A percentile compares a stretch with the other conserved stretches of the same genome.
These are phyloP conservation scores for Amazona vittata DNA, from an alignment of 2,113 vertebrate species.

Conservation along the genomic window DNA sequence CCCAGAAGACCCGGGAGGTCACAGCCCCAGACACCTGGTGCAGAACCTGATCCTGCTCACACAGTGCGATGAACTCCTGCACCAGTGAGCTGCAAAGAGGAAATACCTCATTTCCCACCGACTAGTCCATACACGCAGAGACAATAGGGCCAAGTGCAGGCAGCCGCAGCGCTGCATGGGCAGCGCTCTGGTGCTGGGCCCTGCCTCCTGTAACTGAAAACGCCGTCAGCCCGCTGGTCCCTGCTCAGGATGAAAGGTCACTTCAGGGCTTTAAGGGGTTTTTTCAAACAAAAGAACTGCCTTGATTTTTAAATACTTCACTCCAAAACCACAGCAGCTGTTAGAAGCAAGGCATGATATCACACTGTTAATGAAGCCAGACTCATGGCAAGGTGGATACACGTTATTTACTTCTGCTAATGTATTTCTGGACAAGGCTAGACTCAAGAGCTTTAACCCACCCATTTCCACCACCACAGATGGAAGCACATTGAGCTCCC, in stretches of 20 bases:
- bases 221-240: slow-evolving; percentile 33
- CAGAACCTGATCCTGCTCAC: background rate
- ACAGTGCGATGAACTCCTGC: background rate
- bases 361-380: background rate
- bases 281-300: background rate
- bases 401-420: background rate
- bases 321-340: background rate
- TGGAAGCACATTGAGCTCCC: background rate
- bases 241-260: slow-evolving; percentile 41
- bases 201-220: slow-evolving; percentile 42
- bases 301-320: background rate
- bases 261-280: slow-evolving; percentile 14
- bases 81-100: slow-evolving; percentile 47
- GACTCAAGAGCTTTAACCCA: background rate
- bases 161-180: slow-evolving; percentile 23
- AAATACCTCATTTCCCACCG: slow-evolving; percentile 74
- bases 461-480: background rate
- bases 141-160: slow-evolving; percentile 56
- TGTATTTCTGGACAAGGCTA: background rate
- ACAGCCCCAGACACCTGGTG: slow-evolving; percentile 47
- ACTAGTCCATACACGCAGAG: slow-evolving; percentile 58
- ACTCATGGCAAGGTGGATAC: background rate
- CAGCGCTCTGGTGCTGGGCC: background rate
- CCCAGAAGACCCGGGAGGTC: slow-evolving; percentile 55
- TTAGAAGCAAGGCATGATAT: background rate